Evolutionary conservation across 2,113 vertebrate species (phyloP).

Genomic region (Bos indicus): DNA sequence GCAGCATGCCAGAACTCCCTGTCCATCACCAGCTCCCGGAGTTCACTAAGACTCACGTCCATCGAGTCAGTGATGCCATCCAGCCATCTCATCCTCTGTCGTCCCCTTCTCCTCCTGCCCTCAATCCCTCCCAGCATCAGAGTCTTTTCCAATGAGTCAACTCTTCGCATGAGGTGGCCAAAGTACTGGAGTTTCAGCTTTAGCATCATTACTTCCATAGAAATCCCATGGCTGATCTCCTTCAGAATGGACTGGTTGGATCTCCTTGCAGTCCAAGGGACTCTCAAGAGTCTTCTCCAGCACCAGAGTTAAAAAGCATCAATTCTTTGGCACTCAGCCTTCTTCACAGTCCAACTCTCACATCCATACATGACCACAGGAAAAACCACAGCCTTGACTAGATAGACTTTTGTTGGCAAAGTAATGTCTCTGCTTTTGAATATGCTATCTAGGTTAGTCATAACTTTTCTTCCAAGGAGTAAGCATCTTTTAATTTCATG

Average conservation of each 20-base stretch:
- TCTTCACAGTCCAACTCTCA: background rate
- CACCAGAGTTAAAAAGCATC: background rate
- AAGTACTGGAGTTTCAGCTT: background rate
- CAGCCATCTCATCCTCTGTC: background rate
- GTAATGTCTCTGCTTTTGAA: no score
- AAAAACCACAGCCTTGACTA: background rate
- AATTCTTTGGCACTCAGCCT: background rate
- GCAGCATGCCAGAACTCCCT: rapidly evolving
- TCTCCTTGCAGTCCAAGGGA: background rate
- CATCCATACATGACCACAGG: background rate
- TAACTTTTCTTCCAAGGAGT: no score
- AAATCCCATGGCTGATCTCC: background rate
- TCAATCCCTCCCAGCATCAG: background rate
- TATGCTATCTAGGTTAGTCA: no score
- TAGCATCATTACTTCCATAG: background rate
- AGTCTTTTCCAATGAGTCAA: background rate
- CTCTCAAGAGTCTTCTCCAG: background rate
- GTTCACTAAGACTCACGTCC: background rate
- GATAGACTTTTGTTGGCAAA: background rate
- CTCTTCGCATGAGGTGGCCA: background rate
- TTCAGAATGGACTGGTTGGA: background rate
- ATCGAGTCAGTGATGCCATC: background rate
- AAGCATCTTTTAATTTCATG: no score
- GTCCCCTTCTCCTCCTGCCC: background rate
- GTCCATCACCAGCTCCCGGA: background rate